Conservation (phyloP, 2,888 invertebrate species). For the Polymixis lichenea region DNA sequence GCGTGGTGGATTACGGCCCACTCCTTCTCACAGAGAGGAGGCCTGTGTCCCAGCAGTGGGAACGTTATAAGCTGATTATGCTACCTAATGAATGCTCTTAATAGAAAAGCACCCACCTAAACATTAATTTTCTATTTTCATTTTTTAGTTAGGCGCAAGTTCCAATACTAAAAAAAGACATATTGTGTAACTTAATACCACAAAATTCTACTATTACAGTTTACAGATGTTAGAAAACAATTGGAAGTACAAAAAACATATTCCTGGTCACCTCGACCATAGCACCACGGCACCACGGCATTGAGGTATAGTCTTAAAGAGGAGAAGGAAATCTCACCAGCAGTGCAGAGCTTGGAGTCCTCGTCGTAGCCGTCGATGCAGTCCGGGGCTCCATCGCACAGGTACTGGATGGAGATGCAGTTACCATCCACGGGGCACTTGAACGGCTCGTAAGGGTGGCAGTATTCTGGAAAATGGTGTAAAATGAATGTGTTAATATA, state of each 20-base stretch:
- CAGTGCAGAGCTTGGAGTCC: slow-evolving; percentile 98
- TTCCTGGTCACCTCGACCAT: neutral
- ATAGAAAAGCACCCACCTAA: neutral
- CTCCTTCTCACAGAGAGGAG: too few species aligned
- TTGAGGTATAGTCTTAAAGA: neutral
- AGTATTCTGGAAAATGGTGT: slow-evolving; percentile 86
- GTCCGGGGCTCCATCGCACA: slow-evolving; percentile 97
- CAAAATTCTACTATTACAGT: neutral
- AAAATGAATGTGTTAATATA: slow-evolving; percentile 2
- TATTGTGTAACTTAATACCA: neutral
- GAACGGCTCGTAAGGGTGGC: slow-evolving; percentile 99
- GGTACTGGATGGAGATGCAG: slow-evolving; percentile 98
- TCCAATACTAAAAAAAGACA: neutral
- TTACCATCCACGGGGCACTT: slow-evolving; percentile 98
- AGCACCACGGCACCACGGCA: too few species aligned
- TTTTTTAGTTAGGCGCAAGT: neutral
- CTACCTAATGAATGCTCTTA: neutral
- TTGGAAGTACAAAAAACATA: neutral
- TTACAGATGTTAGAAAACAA: neutral
- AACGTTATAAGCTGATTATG: too few species aligned
- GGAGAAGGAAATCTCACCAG: slow-evolving; percentile 91
- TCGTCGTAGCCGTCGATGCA: slow-evolving; percentile 99
- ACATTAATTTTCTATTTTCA: neutral
- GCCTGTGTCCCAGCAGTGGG: too few species aligned
- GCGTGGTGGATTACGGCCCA: too few species aligned